Evolutionary conservation across 1,140 invertebrate genomes (phyloP).

Genomic region (Catajapyx aquilonaris): DNA sequence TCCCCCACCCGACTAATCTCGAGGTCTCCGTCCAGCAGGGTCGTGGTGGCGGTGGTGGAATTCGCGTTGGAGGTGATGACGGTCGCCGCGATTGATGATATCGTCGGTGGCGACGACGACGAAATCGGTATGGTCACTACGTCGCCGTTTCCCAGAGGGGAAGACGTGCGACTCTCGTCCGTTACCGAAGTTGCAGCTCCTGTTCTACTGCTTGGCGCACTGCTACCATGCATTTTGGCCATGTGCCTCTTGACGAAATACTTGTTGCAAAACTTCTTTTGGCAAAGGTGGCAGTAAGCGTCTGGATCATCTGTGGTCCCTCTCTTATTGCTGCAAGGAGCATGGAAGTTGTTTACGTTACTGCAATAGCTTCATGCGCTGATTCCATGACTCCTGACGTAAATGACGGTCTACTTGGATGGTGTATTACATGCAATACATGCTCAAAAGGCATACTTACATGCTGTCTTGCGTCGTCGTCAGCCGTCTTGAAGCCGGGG

Average conservation of each 20-base stretch:
- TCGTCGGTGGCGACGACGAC: neutral
- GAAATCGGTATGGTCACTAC: too few species aligned
- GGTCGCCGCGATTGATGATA: constrained; percentile 6
- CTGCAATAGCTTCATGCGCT: too few species aligned
- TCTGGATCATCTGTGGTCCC: constrained; percentile 12
- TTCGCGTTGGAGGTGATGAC: constrained; percentile 7
- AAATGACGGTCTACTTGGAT: neutral
- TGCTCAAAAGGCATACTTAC: too few species aligned
- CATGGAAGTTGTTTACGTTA: too few species aligned
- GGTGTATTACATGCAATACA: constrained; percentile 1
- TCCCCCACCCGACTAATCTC: constrained; percentile 31
- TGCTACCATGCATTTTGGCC: constrained; percentile 29
- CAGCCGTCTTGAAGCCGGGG: too few species aligned
- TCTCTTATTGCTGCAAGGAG: too few species aligned
- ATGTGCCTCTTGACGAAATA: constrained; percentile 44
- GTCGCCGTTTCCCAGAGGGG: too few species aligned
- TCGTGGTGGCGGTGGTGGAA: constrained; percentile 19
- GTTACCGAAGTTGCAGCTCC: too few species aligned
- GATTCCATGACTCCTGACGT: too few species aligned
- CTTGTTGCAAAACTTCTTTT: constrained; percentile 50
- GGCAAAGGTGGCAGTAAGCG: constrained; percentile 32
- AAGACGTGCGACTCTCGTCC: too few species aligned
- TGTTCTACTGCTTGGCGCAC: too few species aligned
- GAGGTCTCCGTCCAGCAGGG: constrained; percentile 24
- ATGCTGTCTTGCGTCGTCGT: too few species aligned